A percentile compares a stretch with the other conserved stretches of the same genome.
Evolutionary conservation across 2,113 vertebrate genomes (phyloP).

Genomic region (Guaruba guarouba): DNA sequence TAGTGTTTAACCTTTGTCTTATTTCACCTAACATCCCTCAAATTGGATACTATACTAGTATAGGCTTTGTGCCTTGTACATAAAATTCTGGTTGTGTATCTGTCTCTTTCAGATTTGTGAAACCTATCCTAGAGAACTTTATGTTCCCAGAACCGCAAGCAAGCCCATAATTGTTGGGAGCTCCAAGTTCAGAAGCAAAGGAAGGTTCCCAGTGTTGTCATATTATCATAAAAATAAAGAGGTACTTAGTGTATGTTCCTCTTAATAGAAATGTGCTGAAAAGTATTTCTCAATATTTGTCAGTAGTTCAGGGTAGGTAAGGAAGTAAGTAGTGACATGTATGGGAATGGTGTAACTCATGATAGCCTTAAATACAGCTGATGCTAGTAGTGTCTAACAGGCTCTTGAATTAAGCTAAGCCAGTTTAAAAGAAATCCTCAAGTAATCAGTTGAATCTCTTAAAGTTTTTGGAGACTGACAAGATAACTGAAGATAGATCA

Average conservation of each 20-base stretch:
- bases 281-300: not conserved
- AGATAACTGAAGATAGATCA: not conserved
- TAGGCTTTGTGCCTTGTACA: not conserved
- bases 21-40: not conserved
- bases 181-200: conserved; percentile 98
- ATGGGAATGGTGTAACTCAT: not conserved
- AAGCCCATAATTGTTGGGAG: conserved; percentile 96
- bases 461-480: not conserved
- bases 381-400: not conserved
- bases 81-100: not conserved
- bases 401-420: not conserved
- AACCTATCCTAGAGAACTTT: conserved; percentile 93
- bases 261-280: not conserved
- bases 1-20: not conserved
- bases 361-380: not conserved
- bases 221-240: conserved; percentile 94
- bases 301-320: not conserved
- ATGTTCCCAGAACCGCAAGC: conserved; percentile 90
- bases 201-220: conserved; percentile 93
- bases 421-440: not conserved
- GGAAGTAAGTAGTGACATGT: not conserved
- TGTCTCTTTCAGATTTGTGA: conserved; percentile 86
- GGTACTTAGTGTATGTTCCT: conserved; percentile 73
- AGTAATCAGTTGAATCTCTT: not conserved
- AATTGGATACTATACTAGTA: not conserved